A percentile compares a stretch with the other conserved stretches of the same genome.
These are phyloP conservation scores for Bombylius major DNA, from an alignment of 2,888 invertebrate species.

Conservation along the genomic window DNA sequence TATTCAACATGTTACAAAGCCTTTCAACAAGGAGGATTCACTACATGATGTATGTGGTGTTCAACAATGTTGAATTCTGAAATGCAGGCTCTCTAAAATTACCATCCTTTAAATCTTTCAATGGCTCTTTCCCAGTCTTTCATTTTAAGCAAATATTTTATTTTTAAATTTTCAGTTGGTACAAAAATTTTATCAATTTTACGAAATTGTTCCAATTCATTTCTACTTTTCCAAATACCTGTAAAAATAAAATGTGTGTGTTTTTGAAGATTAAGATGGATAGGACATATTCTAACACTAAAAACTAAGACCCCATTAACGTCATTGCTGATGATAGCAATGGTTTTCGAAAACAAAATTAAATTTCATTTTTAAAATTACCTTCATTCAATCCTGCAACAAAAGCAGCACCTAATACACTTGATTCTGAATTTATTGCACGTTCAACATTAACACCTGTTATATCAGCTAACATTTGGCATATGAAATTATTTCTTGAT, in stretches of 20 bases:
- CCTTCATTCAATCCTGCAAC: constrained; percentile 72
- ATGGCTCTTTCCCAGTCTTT: constrained; percentile 27
- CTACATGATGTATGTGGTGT: too few species aligned
- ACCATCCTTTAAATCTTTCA: constrained; percentile 32
- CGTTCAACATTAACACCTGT: constrained; percentile 64
- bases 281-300: too few species aligned
- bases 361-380: constrained; percentile 21
- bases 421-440: constrained; percentile 61
- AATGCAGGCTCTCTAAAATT: constrained; percentile 11
- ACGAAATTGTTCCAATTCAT: constrained; percentile 49
- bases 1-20: too few species aligned
- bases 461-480: constrained; percentile 76
- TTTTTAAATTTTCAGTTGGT: constrained; percentile 33
- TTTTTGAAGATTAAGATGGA: background rate
- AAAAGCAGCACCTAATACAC: constrained; percentile 74
- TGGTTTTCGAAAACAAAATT: too few species aligned
- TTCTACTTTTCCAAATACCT: constrained; percentile 62
- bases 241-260: constrained; percentile 14
- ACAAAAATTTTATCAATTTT: constrained; percentile 49
- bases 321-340: too few species aligned
- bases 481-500: constrained; percentile 82
- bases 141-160: constrained; percentile 21
- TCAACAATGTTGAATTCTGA: background rate
- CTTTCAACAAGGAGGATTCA: too few species aligned
- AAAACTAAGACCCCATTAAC: too few species aligned